phyloP scores from a whole-genome alignment of 2,888 invertebrate genomes.

The Ormia ochracea region DNA sequence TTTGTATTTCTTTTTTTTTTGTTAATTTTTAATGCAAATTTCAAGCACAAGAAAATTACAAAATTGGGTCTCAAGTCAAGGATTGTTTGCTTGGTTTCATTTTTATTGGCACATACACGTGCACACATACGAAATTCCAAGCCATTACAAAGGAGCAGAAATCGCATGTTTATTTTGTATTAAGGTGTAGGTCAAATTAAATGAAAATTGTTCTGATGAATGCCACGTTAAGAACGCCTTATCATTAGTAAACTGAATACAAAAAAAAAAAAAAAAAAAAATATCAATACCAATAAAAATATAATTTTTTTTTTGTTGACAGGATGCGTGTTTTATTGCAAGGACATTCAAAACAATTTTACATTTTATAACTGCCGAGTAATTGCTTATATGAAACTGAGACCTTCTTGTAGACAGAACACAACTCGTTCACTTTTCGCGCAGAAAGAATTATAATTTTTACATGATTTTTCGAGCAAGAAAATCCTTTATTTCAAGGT shows the following conservation, averaged over 20 bases:
- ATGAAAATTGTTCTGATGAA: conserved; percentile 58
- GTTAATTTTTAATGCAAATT: background rate
- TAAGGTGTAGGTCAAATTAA: conserved; percentile 74
- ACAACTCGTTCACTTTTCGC: too few relatives aligned
- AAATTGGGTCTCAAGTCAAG: conserved; percentile 1
- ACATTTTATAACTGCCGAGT: too few relatives aligned
- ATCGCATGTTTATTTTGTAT: conserved; percentile 73
- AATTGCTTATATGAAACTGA: too few relatives aligned
- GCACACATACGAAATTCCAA: background rate
- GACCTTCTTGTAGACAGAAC: too few relatives aligned
- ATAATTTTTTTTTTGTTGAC: too few relatives aligned
- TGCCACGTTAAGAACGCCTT: background rate
- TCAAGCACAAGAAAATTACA: background rate
- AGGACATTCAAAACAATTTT: too few relatives aligned
- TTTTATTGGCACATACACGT: background rate
- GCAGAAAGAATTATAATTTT: too few relatives aligned
- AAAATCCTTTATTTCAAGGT: too few relatives aligned
- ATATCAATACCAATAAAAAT: too few relatives aligned
- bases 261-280: too few relatives aligned
- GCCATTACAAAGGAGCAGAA: background rate
- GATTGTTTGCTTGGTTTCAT: conserved; percentile 1
- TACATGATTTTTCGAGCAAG: too few relatives aligned
- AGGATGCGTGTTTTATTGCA: too few relatives aligned
- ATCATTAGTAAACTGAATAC: background rate
- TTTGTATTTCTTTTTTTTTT: background rate